Conservation (phyloP, 2,888 invertebrate species). For the Podotricha telesiphe region DNA sequence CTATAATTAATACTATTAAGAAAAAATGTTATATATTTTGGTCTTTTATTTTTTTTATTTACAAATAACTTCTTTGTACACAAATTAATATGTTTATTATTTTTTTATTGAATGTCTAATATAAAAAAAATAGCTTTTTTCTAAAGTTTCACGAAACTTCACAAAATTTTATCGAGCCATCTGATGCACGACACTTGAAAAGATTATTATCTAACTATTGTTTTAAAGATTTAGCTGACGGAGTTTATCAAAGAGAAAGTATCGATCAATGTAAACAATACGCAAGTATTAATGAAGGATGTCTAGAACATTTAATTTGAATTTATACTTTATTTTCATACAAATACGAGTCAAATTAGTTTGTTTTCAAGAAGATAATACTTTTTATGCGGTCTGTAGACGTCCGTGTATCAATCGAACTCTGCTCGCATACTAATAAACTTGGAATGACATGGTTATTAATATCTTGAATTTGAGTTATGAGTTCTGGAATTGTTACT, state of each 20-base stretch:
- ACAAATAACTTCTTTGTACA: too few species aligned
- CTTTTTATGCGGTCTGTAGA: constrained; percentile 43
- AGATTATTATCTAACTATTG: constrained; percentile 26
- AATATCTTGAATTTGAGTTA: constrained; percentile 40
- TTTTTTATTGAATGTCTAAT: too few species aligned
- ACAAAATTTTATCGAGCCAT: too few species aligned
- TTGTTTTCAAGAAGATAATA: constrained; percentile 7
- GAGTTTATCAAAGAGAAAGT: constrained; percentile 42
- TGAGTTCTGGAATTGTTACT: constrained; percentile 14
- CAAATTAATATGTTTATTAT: too few species aligned
- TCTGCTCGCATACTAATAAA: constrained; percentile 62
- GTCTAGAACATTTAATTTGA: not conserved
- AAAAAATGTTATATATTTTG: too few species aligned
- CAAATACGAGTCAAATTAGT: constrained; percentile 13
- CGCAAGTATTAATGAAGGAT: constrained; percentile 32
- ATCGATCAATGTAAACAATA: constrained; percentile 45
- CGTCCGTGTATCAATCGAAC: constrained; percentile 56
- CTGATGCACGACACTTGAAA: not conserved
- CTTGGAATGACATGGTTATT: constrained; percentile 46
- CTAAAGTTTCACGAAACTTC: too few species aligned
- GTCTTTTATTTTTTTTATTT: too few species aligned
- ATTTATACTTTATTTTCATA: not conserved
- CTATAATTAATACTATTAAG: too few species aligned
- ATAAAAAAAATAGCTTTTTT: too few species aligned
- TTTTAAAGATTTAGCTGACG: constrained; percentile 29